Conservation (phyloP, 2,888 invertebrate genomes). For the Nudaria mundana region DNA sequence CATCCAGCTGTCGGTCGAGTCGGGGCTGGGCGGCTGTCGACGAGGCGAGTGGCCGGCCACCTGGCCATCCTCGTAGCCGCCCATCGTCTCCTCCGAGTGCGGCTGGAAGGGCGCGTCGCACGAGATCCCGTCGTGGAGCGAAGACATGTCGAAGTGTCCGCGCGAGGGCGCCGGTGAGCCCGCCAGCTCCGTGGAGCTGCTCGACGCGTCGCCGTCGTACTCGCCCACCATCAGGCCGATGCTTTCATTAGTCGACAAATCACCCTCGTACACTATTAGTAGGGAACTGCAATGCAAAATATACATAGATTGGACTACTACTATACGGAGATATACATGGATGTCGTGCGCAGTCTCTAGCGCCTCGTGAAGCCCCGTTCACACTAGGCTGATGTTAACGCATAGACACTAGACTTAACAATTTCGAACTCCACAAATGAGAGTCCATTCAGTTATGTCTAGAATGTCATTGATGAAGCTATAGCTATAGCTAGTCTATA, state of each 20-base stretch:
- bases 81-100: slow-evolving; percentile 89
- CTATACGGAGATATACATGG: no score
- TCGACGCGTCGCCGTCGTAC: slow-evolving; percentile 89
- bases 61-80: slow-evolving; percentile 84
- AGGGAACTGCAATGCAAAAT: slow-evolving; percentile 84
- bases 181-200: slow-evolving; percentile 85
- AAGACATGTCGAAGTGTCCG: slow-evolving; percentile 80
- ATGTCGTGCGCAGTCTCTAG: no score
- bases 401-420: no score
- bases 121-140: slow-evolving; percentile 68
- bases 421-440: no score
- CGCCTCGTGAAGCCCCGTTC: no score
- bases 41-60: slow-evolving; percentile 61
- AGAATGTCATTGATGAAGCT: no score
- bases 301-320: no score
- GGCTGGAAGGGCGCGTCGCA: slow-evolving; percentile 83
- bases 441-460: no score
- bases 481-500: no score
- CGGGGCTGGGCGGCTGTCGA: slow-evolving; percentile 83
- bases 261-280: slow-evolving; percentile 93
- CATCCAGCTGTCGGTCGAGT: slow-evolving; percentile 90
- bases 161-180: slow-evolving; percentile 79
- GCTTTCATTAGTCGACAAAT: slow-evolving; percentile 45
- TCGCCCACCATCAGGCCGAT: slow-evolving; percentile 45
- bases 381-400: no score